Percentiles rank a stretch among this genome's conserved stretches.
These are phyloP conservation scores for Sarcophilus harrisii DNA, from an alignment of 2,797 vertebrate genomes.

Conservation along the genomic window DNA sequence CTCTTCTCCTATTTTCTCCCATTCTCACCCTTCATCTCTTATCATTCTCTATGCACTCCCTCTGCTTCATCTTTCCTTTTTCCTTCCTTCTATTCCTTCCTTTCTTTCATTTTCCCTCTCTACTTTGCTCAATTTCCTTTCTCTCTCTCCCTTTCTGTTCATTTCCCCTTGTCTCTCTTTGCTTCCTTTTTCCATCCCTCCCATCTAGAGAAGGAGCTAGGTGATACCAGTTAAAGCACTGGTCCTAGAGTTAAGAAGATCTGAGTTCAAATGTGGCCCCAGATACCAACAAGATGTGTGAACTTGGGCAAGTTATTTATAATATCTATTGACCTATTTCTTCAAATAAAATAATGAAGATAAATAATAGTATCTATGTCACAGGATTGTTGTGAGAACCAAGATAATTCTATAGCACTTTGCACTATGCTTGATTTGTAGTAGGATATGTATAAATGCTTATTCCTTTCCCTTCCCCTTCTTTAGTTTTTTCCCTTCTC, in stretches of 20 bases:
- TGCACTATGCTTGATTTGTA: neutral
- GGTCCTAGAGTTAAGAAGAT: neutral
- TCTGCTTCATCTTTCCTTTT: neutral
- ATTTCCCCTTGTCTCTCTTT: too few species aligned
- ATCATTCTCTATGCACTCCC: neutral
- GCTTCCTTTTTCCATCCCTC: neutral
- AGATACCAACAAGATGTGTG: neutral
- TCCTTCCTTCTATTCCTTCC: neutral
- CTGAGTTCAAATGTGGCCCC: neutral
- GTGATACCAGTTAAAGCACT: too few species aligned
- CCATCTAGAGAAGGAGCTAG: neutral
- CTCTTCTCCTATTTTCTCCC: neutral
- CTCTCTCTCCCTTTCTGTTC: neutral
- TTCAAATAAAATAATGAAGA: neutral
- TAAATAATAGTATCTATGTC: neutral
- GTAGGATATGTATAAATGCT: neutral
- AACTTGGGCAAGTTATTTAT: neutral
- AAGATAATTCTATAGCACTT: neutral
- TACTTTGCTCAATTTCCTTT: neutral
- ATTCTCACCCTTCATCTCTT: neutral
- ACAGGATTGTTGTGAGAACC: neutral
- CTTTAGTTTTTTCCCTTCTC: neutral
- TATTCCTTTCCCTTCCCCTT: neutral
- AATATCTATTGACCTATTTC: neutral
- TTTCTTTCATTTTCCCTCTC: neutral